Percentiles rank a stretch among this genome's conserved stretches.
phyloP scores from a whole-genome alignment of 2,113 vertebrate species.

The Actinemys pallida region DNA sequence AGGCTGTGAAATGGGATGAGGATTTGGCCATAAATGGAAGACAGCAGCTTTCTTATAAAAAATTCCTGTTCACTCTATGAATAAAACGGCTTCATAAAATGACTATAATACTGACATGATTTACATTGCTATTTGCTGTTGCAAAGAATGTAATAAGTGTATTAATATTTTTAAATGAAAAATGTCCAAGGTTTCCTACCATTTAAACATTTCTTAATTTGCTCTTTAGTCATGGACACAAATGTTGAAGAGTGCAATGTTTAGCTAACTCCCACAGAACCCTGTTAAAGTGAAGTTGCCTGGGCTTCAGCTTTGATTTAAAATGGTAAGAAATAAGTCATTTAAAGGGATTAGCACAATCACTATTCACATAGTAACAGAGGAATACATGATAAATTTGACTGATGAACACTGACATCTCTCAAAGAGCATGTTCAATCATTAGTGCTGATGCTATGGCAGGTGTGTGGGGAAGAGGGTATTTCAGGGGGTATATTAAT shows the following conservation, averaged over 20 bases:
- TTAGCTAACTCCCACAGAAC: not conserved
- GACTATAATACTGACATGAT: not conserved
- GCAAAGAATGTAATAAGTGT: not conserved
- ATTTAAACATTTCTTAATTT: not conserved
- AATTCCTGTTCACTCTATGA: not conserved
- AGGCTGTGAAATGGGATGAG: not conserved
- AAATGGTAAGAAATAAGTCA: not conserved
- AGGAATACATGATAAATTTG: not conserved
- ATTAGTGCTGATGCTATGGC: not conserved
- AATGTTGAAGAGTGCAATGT: not conserved
- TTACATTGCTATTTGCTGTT: not conserved
- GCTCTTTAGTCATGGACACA: not conserved
- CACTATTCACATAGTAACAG: too few species aligned
- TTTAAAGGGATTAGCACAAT: not conserved
- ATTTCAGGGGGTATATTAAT: not conserved
- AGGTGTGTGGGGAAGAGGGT: not conserved
- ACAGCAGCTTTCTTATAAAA: not conserved
- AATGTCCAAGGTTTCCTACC: not conserved
- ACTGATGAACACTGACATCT: not conserved
- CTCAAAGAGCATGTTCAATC: not conserved
- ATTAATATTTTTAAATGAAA: not conserved
- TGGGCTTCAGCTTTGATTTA: not conserved
- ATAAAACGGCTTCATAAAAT: not conserved
- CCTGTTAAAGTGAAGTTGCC: not conserved
- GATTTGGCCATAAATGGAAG: not conserved